Conservation (phyloP, 2,888 invertebrate genomes). For the Thereva nobilitata region DNA sequence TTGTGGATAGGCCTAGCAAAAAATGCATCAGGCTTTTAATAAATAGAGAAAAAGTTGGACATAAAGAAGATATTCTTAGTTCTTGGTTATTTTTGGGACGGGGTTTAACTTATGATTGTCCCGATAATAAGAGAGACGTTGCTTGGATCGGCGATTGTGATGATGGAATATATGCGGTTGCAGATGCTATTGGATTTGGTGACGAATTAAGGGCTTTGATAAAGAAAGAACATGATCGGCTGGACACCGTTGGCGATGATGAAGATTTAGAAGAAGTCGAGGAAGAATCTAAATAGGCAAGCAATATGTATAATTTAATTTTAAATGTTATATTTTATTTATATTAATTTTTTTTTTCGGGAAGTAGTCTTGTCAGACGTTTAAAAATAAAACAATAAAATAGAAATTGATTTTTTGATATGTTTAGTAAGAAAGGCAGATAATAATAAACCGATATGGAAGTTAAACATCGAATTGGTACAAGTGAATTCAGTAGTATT, state of each 20-base stretch:
- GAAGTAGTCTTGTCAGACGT: no score
- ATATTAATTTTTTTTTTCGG: no score
- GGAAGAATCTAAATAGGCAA: background rate
- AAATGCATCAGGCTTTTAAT: conserved; percentile 82
- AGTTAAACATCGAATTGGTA: no score
- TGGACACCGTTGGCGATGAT: conserved; percentile 51
- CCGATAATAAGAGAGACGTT: conserved; percentile 70
- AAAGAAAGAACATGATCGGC: conserved; percentile 62
- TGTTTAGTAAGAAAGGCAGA: no score
- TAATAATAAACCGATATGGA: no score
- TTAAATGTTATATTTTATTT: no score
- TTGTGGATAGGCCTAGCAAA: conserved; percentile 74
- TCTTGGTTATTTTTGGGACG: conserved; percentile 56
- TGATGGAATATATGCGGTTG: conserved; percentile 73
- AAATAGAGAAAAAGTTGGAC: conserved; percentile 78
- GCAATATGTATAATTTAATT: background rate
- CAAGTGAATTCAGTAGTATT: no score
- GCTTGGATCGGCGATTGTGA: conserved; percentile 83
- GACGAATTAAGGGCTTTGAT: conserved; percentile 67
- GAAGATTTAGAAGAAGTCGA: background rate
- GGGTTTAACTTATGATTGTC: conserved; percentile 71
- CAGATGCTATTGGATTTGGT: conserved; percentile 78
- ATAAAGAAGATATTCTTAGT: conserved; percentile 52
- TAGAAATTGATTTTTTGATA: no score
- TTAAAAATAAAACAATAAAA: no score